Evolutionary conservation across 1,140 invertebrate species (phyloP), one percentile per base, ranked within the genome.

Genomic region (Vanessa tameamea): DNA sequence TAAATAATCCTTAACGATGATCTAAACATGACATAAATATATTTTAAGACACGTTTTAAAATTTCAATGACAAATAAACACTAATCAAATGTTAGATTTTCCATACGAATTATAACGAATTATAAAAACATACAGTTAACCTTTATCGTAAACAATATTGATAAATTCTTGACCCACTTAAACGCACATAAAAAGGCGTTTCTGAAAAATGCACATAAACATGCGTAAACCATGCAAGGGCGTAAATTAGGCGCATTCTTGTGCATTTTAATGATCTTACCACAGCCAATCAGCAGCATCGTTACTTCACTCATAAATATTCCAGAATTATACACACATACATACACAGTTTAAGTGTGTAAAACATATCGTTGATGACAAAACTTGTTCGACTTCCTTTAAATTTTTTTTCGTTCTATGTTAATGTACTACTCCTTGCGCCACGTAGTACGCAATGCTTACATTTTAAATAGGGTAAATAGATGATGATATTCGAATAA

Each of bases 161-260:
- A 37, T 61, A 61, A 61, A 68, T 47, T 68, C 53, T 68, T 68
- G 53, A 68, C 66, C 66, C 37, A 68, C 6, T 55, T 68, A 47
- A 55, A 23, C 13, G 57, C 26, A 68, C 53, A 47, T 68, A 68
- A 57, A 68, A 59, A 55, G n/a, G 37, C 53, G 65, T 55, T 55
- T 68, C 23, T 53, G 31, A 12, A 68, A 59, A 68, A 57, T 68
- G 66, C 20, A 59, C 14, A n/a, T 53, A 55, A 68, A 68, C 43
- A 59, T 12, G n/a, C 7, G 66, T 68, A 47, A 57, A 37, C 26
- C 37, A 68, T 53, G 66, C 37, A 23, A 68, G 53, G 43, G 11
- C 53, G 66, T 68, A 68, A 68, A 68, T 68, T 68, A 68, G 66
- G 53, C 53, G 37, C n/a, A 68, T 55, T 68, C 53, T 57, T 59